Percentiles rank a stretch among this genome's conserved stretches.
phyloP scores from a whole-genome alignment of 2,113 vertebrate species.

The Hemichromis elongatus region DNA sequence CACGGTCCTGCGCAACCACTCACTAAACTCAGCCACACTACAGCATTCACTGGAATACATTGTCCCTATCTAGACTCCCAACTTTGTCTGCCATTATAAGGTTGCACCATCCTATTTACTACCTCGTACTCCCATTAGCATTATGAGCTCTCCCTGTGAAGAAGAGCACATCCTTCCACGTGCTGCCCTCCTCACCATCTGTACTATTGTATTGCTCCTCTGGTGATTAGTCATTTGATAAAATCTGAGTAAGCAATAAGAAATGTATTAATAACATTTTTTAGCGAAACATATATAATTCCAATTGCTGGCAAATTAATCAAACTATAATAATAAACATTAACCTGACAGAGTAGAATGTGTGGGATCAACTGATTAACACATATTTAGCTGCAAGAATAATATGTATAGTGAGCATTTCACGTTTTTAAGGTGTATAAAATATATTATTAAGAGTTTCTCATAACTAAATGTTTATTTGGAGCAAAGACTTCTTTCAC shows the following conservation, averaged over 20 bases:
- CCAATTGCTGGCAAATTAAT: background rate
- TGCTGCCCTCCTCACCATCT: background rate
- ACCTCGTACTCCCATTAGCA: background rate
- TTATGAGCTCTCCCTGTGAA: background rate
- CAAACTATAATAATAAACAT: background rate
- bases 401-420: background rate
- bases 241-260: background rate
- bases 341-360: background rate
- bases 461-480: background rate
- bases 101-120: background rate
- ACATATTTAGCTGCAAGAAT: background rate
- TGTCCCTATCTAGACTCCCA: background rate
- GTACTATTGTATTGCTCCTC: background rate
- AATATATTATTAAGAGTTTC: background rate
- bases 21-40: background rate
- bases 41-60: constrained; percentile 5
- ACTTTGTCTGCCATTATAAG: background rate
- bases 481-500: background rate
- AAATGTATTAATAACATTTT: background rate
- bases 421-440: background rate
- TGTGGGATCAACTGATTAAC: background rate
- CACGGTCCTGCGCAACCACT: background rate
- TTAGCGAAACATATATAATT: background rate
- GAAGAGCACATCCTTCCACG: background rate
- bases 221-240: background rate